These are phyloP conservation scores for Penaeus chinensis DNA, from an alignment of 1,140 invertebrate genomes.

Conservation along the genomic window DNA sequence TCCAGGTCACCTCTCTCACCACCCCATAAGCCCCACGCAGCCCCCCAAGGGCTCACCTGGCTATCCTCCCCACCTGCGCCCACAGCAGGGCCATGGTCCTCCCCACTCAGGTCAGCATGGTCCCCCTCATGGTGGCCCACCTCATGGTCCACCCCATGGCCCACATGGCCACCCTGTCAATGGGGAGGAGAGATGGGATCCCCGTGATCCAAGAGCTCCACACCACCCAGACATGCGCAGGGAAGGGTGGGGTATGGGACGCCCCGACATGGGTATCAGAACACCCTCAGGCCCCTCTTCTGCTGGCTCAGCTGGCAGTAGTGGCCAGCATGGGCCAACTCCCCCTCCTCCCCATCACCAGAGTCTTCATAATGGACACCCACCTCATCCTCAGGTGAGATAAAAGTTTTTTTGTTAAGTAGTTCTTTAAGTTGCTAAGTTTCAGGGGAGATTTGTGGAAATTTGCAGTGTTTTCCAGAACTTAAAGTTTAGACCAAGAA, in stretches of 20 bases:
- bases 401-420: neutral
- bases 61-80: slow-evolving; percentile 36
- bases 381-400: slow-evolving; percentile 51
- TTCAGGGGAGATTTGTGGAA: too few relatives aligned
- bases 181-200: slow-evolving; percentile 41
- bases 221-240: slow-evolving; percentile 25
- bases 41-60: slow-evolving; percentile 40
- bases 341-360: slow-evolving; percentile 44
- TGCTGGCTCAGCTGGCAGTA: slow-evolving; percentile 52
- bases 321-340: slow-evolving; percentile 51
- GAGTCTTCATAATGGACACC: slow-evolving; percentile 41
- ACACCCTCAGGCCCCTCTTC: slow-evolving; percentile 58
- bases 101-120: slow-evolving; percentile 27
- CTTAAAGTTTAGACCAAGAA: too few relatives aligned
- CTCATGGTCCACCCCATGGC: slow-evolving; percentile 88
- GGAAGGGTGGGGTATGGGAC: slow-evolving; percentile 32
- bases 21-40: slow-evolving; percentile 22
- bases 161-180: slow-evolving; percentile 76
- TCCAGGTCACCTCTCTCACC: slow-evolving; percentile 21
- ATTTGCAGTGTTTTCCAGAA: too few relatives aligned
- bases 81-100: slow-evolving; percentile 32
- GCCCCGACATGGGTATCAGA: slow-evolving; percentile 25
- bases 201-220: slow-evolving; percentile 12
- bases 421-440: too few relatives aligned
- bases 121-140: slow-evolving; percentile 75